Base-by-base conservation (phyloP, 2,113 vertebrate genomes). In the Arenaria interpres region DNA sequence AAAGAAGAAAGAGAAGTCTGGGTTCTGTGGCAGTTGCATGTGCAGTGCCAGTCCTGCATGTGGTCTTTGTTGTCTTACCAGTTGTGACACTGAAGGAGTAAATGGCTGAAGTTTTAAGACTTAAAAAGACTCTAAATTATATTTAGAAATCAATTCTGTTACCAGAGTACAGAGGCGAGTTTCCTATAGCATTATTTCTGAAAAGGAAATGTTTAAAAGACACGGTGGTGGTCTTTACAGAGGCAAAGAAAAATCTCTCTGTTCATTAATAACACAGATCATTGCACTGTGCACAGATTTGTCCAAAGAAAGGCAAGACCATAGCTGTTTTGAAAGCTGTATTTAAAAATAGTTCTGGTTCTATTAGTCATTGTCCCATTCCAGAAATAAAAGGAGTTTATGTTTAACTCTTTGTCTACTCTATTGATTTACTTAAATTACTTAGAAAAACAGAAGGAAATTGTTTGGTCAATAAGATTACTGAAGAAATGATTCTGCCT, bases 281-380 rank as follows among this genome's bases (percentile, higher is more conserved):
- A 88, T 78, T 91, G 79, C 68, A 63, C 81, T 77, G 53, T 51
- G 87, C 68, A 77, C 78, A 88, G 81, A 92, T 88, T 96, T 97
- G 37, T 97, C 96, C 93, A 97, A 96, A 97, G 94, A 97, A 96
- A 96, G 93, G 95, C 96, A 97, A 96, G 86, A 87, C 71, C 72
- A 59, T 88, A 76, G 76, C 81, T 97, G 95, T 95, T 96, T 95
- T 97, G 89, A 96, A 86, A 91, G 88, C 67, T 79, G 11, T 75
- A 88, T 92, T 96, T 96, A 95, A 96, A 96, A 96, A 93, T 95
- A 97, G 90, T 91, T 94, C 82, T 94, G 56, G 23, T 96, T 90
- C 93, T 94, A 94, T 96, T 97, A 95, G 90, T 96, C 92, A 96
- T 64, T 95, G 93, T 93, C 79, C 88, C 84, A 68, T 76, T 90